Conservation (phyloP, 2,888 invertebrate species). For the Itoplectis maculator region DNA sequence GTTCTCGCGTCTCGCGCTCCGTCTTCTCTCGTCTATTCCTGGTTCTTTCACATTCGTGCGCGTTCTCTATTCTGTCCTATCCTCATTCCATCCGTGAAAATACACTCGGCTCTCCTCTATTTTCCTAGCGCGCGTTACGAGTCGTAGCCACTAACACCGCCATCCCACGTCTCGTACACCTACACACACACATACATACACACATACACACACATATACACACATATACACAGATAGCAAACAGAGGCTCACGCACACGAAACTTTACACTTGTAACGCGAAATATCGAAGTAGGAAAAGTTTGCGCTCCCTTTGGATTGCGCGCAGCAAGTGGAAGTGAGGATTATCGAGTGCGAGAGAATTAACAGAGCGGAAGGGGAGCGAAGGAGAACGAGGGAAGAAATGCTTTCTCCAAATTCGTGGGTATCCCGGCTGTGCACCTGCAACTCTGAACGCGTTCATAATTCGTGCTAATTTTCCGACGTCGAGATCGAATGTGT, state of each 20-base stretch:
- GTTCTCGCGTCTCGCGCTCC: constrained; percentile 28
- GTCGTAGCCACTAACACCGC: no score
- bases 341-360: background rate
- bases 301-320: background rate
- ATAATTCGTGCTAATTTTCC: background rate
- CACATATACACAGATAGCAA: background rate
- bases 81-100: constrained; percentile 25
- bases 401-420: constrained; percentile 13
- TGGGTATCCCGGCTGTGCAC: constrained; percentile 21
- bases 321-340: constrained; percentile 19
- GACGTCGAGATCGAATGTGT: background rate
- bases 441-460: constrained; percentile 37
- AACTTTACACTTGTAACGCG: constrained; percentile 22
- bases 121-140: constrained; percentile 8
- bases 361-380: background rate
- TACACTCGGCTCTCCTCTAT: background rate
- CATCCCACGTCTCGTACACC: no score
- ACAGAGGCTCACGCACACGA: background rate
- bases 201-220: background rate
- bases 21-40: constrained; percentile 56
- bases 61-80: constrained; percentile 26
- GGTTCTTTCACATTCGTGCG: constrained; percentile 50
- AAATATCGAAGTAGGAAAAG: background rate
- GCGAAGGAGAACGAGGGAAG: background rate
- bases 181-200: no score